Conservation (phyloP, 2,113 vertebrate species). For the Mungos mungo region DNA sequence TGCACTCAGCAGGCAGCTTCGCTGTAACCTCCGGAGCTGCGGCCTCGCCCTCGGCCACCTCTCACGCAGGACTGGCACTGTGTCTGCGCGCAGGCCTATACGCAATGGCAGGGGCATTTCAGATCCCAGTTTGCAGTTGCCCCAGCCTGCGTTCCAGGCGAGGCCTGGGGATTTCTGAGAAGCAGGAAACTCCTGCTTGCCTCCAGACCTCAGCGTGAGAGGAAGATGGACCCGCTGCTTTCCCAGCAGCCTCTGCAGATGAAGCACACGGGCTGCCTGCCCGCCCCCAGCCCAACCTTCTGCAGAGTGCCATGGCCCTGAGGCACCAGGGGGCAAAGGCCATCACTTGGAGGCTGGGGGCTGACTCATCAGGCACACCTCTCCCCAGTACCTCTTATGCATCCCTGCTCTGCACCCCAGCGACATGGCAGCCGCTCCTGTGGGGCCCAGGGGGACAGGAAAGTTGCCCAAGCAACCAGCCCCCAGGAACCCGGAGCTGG, state of each 20-base stretch:
- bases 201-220: neutral
- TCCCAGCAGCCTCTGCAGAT: neutral
- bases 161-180: constrained; percentile 15
- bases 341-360: neutral
- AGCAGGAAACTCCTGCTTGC: constrained; percentile 23
- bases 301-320: rapidly evolving
- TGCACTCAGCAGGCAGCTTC: neutral
- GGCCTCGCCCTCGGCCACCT: neutral
- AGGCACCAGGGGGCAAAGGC: neutral
- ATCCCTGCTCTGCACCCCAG: too few relatives aligned
- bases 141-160: neutral
- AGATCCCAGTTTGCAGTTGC: neutral
- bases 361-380: neutral
- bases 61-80: neutral
- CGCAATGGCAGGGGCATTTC: rapidly evolving
- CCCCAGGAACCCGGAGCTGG: neutral
- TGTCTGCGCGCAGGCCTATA: rapidly evolving
- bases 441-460: neutral
- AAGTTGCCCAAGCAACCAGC: neutral
- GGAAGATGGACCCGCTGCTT: neutral
- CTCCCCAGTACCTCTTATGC: neutral
- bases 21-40: neutral
- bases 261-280: neutral
- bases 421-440: rapidly evolving
- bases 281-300: neutral